Evolutionary conservation across 2,888 invertebrate genomes (phyloP), one percentile per base, ranked within the genome.

Genomic region (Orthosia incerta): DNA sequence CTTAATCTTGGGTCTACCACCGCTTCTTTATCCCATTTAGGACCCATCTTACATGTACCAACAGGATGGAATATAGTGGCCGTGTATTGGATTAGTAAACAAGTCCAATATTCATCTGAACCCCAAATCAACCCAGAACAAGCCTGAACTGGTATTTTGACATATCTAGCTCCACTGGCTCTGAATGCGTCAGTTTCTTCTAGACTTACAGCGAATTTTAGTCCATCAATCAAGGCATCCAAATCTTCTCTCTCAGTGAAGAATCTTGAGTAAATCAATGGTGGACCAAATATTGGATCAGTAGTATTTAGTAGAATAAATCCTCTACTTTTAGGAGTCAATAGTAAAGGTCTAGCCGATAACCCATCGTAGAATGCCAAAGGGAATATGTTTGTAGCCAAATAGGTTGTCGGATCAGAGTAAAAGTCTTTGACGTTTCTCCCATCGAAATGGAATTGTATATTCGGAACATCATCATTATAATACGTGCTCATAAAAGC

Each of bases 11-110:
- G 96, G 89, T 98, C 97, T 0, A 98, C 98, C 0, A 98, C 98
- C 0, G 98, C 97, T 2, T 94, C 93, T 7, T 91, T 91, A 86
- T 98, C 97, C 90, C 95, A 94, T 57, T 93, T 93, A 0, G 97
- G 97, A 5, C 97, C 97, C 97, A 98, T 98, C 90, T 97, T 97
- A 89, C 97, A 97, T 0, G 97, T 97, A 0, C 97, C 97, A 23
- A 97, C 97, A 1, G 97, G 97, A 93, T 98, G 98, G 87, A 94
- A 98, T 74, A 98, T 97, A 0, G 98, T 98, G 0, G 97, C 94
- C 0, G 98, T 98, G 86, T 98, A 98, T 57, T 97, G 96, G 79
- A 95, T 97, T 0, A 97, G 93, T 5, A 97, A 88, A 88, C 98
- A 98, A 11, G 94, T 95, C 95, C 97, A 97, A 90, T 98, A 98